Evolutionary conservation across 2,113 vertebrate species (phyloP), one percentile per base, ranked within the genome.

Genomic region (Atherinomorus stipes): DNA sequence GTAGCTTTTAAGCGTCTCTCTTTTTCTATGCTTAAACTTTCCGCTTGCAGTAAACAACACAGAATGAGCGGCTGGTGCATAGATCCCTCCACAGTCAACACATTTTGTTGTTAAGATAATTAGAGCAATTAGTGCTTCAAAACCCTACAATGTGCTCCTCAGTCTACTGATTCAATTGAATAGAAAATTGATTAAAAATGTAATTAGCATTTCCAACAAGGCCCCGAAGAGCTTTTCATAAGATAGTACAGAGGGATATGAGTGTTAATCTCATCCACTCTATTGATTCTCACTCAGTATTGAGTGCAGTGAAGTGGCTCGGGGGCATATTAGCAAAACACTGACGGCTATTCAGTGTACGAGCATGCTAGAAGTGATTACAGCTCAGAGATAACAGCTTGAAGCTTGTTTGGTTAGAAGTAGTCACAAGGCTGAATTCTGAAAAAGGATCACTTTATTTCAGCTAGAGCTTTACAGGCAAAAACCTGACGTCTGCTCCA

Each of bases 221-320:
- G 78, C 86, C 80, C 85, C 49, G 38, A 85, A 89, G 84, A 88
- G 84, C 85, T 56, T 85, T 86, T 89, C 82, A 90, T 84, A 86
- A 90, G 82, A 91, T 71, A 76, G 83, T 85, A 76, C 74, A 62
- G 76, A 59, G 51, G 76, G 77, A 89, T 79, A 88, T 86, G 88
- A 89, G 72, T 2, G 56, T 78, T 91, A 88, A 90, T 90, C 91
- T 85, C 86, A 56, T 85, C 62, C 21, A 37, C 63, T 73, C 71
- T 85, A 91, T 91, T 91, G 91, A 92, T 92, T 91, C 85, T 83
- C 85, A 47, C 80, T 89, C 77, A 74, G 58, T 76, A 64, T 70
- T 70, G 80, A 88, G 68, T 77, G 71, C 71, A 61, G 78, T 87
- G 68, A 76, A 88, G 86, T 77, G 78, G 83, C 79, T 66, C 44